Evolutionary conservation across 2,797 vertebrate genomes (phyloP), one percentile per base, ranked within the genome.

Genomic region (Rhinella marina): DNA sequence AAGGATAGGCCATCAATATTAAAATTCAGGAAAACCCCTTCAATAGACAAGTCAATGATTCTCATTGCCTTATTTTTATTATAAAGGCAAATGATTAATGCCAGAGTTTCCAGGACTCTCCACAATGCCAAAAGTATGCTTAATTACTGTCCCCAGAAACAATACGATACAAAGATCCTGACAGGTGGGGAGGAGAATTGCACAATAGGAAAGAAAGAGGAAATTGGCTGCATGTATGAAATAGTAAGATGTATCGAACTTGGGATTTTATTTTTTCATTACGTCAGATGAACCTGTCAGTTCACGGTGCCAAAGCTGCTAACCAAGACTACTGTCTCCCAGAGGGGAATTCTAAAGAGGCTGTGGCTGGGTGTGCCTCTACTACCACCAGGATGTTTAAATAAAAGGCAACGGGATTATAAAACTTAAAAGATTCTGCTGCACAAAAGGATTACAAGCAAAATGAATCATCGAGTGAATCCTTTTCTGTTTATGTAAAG

Each of bases 321-420:
- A 32, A 0, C 59, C 56, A 66, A 61, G 56, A 59, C 29, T 23
- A 83, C 23, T 70, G 64, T 70, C 0, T 27, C 48, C 16, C 82
- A 29, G 27, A 41, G 61, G 82, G 82, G 54, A 72, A 73, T 84
- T 84, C 27, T 84, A 27, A 9, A 57, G 25, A 59, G 17, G 82
- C 66, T 16, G 48, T 7, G 10, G 81, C 10, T 70, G 82, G 82
- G 82, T 73, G 82, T 41, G 82, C 32, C 68, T 11, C 27, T 23
- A 5, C 50, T 59, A 32, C 29, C 82, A 75, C 21, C 82, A 84
- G 82, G 68, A 75, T 41, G 50, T 83, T 27, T 10, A 82, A 68
- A 68, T 1, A 41, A n/a, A 7, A 11, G 17, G 27, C 29, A 64
- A 4, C 21, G 23, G 32, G 57, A 81, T 81, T 48, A 48, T 1